A percentile compares a stretch with the other conserved stretches of the same genome.
These are phyloP conservation scores for Hydrotaea cyrtoneurina DNA, from an alignment of 2,888 invertebrate genomes.

Conservation along the genomic window DNA sequence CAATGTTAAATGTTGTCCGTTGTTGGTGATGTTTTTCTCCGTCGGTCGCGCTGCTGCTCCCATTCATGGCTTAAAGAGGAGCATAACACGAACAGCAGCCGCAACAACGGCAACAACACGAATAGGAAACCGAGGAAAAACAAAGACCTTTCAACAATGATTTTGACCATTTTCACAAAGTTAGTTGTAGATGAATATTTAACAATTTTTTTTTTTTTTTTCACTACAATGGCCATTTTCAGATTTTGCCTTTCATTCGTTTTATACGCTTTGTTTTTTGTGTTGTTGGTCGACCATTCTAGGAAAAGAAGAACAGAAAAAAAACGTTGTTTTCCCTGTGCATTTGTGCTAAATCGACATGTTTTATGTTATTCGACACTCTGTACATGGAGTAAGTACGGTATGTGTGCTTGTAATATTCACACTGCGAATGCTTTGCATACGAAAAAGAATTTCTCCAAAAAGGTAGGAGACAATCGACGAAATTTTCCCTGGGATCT, in stretches of 20 bases:
- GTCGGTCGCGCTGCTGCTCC: background rate
- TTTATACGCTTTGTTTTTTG: constrained; percentile 13
- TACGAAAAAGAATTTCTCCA: background rate
- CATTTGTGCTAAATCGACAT: constrained; percentile 64
- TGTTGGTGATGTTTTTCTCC: constrained; percentile 18
- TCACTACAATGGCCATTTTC: constrained; percentile 61
- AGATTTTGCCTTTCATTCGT: constrained; percentile 42
- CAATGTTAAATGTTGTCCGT: constrained; percentile 51
- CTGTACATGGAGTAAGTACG: constrained; percentile 32
- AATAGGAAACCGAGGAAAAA: constrained; percentile 17
- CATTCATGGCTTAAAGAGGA: constrained; percentile 18
- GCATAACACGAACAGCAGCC: background rate
- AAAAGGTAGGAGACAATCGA: too few relatives aligned
- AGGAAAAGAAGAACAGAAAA: constrained; percentile 51
- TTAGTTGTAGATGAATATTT: constrained; percentile 64
- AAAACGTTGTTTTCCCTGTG: constrained; percentile 55
- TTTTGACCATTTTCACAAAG: constrained; percentile 65
- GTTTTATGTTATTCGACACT: constrained; percentile 69
- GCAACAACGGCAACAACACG: background rate
- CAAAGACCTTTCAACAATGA: constrained; percentile 59
- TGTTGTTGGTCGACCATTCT: constrained; percentile 5
- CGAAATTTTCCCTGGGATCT: too few relatives aligned
- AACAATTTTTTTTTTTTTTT: constrained; percentile 66
- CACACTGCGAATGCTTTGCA: background rate
- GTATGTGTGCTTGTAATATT: background rate